Evolutionary conservation across 2,888 invertebrate species (phyloP), one percentile per base, ranked within the genome.

Genomic region (Cheilosia vulpina): DNA sequence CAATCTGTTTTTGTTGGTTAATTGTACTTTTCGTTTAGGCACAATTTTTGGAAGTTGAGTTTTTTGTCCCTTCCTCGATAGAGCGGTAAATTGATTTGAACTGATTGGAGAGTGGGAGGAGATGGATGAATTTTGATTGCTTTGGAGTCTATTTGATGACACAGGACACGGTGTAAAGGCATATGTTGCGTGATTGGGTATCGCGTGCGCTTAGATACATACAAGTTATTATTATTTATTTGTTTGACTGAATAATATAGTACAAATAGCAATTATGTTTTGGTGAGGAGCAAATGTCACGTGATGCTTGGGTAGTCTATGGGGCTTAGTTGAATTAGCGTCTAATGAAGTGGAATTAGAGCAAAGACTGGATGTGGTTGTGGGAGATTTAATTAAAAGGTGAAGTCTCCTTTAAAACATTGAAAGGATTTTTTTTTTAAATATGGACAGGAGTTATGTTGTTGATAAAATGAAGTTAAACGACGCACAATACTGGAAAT

Each of bases 131-230:
- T 11, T 52, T 52, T 52, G 52, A 52, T 52, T 65, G 17, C 15
- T 69, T 55, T 57, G n/a, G 55, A 13, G 17, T 24, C 11, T 63
- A 47, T 27, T 27, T 47, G 27, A 52, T 52, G 52, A 52, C 52
- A 52, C 13, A 31, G 21, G 24, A 52, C 27, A 5, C 24, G 68
- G 72, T 57, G 65, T 55, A 21, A 71, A 78, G 50, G 66, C 62
- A 78, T 73, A 38, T 55, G 43, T 83, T 79, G 72, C 83, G 79
- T 83, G 83, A 55, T 45, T 69, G 13, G 4, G 34, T 7, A 72
- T 78, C 41, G 83, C 78, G 83, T 83, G 82, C 66, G 24, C 50
- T 78, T 82, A 19, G 71, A 66, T 65, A 55, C 13, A 47, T 13
- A 38, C 13, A 13, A 47, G 45, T 24, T 65, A 63, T 55, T 72